Evolutionary conservation across 2,113 vertebrate genomes (phyloP).

Genomic region (Prolemur simus): DNA sequence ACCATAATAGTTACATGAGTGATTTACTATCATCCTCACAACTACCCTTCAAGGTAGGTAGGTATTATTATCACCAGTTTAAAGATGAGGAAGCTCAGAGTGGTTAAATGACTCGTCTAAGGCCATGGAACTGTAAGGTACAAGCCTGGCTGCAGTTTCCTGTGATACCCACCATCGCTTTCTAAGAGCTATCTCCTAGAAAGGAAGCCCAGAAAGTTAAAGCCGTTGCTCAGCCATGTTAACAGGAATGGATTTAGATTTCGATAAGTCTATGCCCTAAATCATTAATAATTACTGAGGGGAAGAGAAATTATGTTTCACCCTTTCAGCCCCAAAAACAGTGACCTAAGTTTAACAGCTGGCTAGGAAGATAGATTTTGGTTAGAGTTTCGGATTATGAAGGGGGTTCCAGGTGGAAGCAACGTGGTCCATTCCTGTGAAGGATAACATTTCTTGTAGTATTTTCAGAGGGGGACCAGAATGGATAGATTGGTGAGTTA

Average conservation of each 20-base stretch:
- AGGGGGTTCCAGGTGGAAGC: conserved; percentile 68
- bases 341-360: not conserved
- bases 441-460: not conserved
- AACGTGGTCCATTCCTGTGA: conserved; percentile 40
- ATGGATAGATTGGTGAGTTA: not conserved
- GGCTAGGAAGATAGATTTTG: not conserved
- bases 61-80: not conserved
- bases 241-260: not conserved
- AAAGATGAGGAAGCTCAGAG: not conserved
- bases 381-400: not conserved
- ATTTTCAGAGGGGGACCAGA: conserved; percentile 41
- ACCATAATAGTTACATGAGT: not conserved
- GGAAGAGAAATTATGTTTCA: not conserved
- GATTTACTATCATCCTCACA: not conserved
- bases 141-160: not conserved
- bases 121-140: not conserved
- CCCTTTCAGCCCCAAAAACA: not conserved
- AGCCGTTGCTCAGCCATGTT: not conserved
- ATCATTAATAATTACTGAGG: not conserved
- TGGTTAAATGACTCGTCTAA: not conserved
- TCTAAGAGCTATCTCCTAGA: not conserved
- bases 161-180: not conserved
- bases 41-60: not conserved
- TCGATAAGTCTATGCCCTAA: not conserved
- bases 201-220: not conserved